Evolutionary conservation across 2,113 vertebrate species (phyloP).

Genomic region (Anoplopoma fimbria): DNA sequence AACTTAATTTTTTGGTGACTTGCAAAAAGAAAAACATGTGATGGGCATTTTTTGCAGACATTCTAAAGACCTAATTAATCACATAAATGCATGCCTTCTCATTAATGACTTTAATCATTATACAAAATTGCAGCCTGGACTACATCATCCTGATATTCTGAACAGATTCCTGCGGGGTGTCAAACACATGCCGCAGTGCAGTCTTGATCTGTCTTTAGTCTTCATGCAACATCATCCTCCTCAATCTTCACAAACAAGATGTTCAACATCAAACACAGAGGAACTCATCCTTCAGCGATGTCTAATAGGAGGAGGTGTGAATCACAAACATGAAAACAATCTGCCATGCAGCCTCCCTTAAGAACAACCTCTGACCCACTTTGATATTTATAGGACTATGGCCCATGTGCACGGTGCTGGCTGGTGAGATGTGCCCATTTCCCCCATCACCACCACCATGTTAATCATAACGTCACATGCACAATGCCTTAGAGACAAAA

Average conservation of each 20-base stretch:
- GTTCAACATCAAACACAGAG: constrained; percentile 52
- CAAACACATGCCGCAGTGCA: not conserved
- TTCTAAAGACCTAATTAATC: not conserved
- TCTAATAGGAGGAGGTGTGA: constrained; percentile 47
- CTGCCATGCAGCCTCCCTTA: constrained; percentile 41
- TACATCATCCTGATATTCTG: not conserved
- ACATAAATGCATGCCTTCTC: not conserved
- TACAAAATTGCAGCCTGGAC: not conserved
- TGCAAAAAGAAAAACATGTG: not conserved
- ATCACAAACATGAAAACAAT: constrained; percentile 59
- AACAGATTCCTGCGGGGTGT: not conserved
- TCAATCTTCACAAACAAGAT: constrained; percentile 49
- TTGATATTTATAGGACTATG: constrained; percentile 75
- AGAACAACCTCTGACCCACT: constrained; percentile 69
- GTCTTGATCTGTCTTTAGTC: constrained; percentile 29
- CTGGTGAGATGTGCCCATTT: constrained; percentile 38
- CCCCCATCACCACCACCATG: constrained; percentile 24
- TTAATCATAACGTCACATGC: constrained; percentile 51
- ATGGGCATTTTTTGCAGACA: no score
- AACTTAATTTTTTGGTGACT: not conserved
- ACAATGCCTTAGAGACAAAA: constrained; percentile 39
- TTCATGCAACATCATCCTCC: constrained; percentile 30
- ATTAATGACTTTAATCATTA: not conserved
- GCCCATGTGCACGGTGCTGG: constrained; percentile 11
- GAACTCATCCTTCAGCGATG: constrained; percentile 39